Evolutionary conservation across 2,797 vertebrate genomes (phyloP).

Genomic region (Pelodytes ibericus): DNA sequence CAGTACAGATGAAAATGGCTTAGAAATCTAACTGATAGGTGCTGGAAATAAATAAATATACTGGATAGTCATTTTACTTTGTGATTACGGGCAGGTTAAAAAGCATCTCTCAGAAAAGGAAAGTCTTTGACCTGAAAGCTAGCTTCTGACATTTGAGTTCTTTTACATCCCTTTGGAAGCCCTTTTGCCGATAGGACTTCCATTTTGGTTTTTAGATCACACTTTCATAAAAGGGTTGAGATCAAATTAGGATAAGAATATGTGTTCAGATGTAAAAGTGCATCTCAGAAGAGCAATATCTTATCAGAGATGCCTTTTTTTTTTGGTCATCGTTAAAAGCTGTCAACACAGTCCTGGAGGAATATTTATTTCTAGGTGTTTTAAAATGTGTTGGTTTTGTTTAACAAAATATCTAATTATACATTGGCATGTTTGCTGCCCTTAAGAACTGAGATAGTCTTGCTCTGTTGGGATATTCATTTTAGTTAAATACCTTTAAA

Average conservation of each 20-base stretch:
- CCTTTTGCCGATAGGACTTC: conserved; percentile 25
- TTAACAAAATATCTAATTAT: too few relatives aligned
- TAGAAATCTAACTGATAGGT: conserved; percentile 17
- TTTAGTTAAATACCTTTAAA: too few relatives aligned
- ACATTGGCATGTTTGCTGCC: too few relatives aligned
- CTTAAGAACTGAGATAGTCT: too few relatives aligned
- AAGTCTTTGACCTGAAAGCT: conserved; percentile 43
- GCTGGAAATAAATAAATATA: conserved; percentile 31
- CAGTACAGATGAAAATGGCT: conserved; percentile 41
- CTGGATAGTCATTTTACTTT: conserved; percentile 47
- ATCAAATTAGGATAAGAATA: conserved; percentile 50
- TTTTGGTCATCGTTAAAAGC: not conserved
- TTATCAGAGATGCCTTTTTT: not conserved
- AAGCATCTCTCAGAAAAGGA: conserved; percentile 12
- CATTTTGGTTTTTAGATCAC: not conserved
- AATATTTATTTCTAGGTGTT: not conserved
- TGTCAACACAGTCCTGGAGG: not conserved
- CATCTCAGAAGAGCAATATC: conserved; percentile 12
- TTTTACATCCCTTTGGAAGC: conserved; percentile 20
- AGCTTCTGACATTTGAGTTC: conserved; percentile 47
- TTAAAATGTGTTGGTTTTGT: not conserved
- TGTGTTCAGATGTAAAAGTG: conserved; percentile 32
- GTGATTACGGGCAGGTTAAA: conserved; percentile 35
- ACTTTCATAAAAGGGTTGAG: conserved; percentile 16
- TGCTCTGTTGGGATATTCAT: too few relatives aligned